A percentile compares a stretch with the other conserved stretches of the same genome.
phyloP scores from a whole-genome alignment of 2,888 invertebrate genomes.

The Gerris lacustris region DNA sequence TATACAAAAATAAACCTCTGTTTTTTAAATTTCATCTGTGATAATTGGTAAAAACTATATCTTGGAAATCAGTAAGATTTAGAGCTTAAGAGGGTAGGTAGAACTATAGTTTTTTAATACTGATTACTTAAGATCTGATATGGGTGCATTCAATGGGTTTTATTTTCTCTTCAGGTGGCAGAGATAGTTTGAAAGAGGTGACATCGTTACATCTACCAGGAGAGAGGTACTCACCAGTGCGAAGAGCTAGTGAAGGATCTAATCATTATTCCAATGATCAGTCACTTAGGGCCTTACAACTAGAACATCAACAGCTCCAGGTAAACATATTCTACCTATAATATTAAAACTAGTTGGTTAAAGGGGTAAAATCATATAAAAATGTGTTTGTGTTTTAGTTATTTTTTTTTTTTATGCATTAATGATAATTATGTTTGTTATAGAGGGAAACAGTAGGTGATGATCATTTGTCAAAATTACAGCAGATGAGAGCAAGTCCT shows the following conservation, averaged over 20 bases:
- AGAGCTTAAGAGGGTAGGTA: too few relatives aligned
- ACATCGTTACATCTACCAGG: slow-evolving; percentile 39
- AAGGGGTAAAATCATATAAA: background rate
- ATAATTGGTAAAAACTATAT: too few relatives aligned
- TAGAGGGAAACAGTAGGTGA: slow-evolving; percentile 33
- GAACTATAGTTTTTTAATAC: too few relatives aligned
- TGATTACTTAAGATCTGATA: too few relatives aligned
- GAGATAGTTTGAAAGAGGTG: slow-evolving; percentile 48
- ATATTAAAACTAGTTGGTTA: background rate
- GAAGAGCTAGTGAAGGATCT: slow-evolving; percentile 74
- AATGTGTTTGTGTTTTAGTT: background rate
- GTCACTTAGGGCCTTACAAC: slow-evolving; percentile 48
- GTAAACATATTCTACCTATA: slow-evolving; percentile 35
- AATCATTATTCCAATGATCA: slow-evolving; percentile 33
- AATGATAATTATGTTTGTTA: slow-evolving; percentile 6
- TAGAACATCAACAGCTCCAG: slow-evolving; percentile 69
- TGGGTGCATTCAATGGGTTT: too few relatives aligned
- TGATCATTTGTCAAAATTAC: slow-evolving; percentile 17
- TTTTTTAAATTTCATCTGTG: too few relatives aligned
- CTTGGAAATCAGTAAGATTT: too few relatives aligned
- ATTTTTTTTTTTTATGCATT: slow-evolving; percentile 6
- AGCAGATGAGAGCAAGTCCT: slow-evolving; percentile 35
- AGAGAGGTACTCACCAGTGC: slow-evolving; percentile 80
- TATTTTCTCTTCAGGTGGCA: slow-evolving; percentile 35
- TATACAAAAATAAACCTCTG: too few relatives aligned